phyloP scores from a whole-genome alignment of 2,888 invertebrate genomes.

The Melanostoma scalare region DNA sequence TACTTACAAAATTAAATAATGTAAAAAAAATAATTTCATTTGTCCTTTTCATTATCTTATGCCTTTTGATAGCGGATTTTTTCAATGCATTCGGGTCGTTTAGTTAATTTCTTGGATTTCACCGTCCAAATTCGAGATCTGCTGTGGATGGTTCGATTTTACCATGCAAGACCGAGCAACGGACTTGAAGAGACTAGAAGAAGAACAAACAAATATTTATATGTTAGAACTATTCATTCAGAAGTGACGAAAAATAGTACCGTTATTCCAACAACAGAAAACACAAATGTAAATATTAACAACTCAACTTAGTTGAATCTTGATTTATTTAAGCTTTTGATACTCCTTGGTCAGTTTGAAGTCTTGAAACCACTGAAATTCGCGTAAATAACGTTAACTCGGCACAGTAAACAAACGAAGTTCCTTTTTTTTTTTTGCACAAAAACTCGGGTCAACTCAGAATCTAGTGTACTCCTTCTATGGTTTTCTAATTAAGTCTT shows the following conservation, averaged over 20 bases:
- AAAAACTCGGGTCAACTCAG: no score
- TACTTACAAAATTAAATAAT: slow-evolving; percentile 73
- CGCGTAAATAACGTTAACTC: no score
- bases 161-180: slow-evolving; percentile 98
- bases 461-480: no score
- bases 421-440: no score
- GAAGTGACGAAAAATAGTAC: not conserved
- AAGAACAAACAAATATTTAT: slow-evolving; percentile 17
- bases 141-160: slow-evolving; percentile 85
- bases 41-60: slow-evolving; percentile 62
- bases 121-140: slow-evolving; percentile 79
- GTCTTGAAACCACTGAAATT: no score
- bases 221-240: not conserved
- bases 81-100: slow-evolving; percentile 30
- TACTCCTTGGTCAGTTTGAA: no score
- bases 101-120: slow-evolving; percentile 81
- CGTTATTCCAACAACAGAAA: not conserved
- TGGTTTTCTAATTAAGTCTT: no score
- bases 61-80: slow-evolving; percentile 52
- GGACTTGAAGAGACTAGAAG: slow-evolving; percentile 93
- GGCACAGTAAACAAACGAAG: no score
- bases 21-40: slow-evolving; percentile 57
- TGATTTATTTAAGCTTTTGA: no score
- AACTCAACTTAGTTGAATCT: no score
- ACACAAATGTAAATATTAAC: not conserved